Base-by-base conservation (phyloP, 2,113 vertebrate species). In the Trichomycterus rosablanca region DNA sequence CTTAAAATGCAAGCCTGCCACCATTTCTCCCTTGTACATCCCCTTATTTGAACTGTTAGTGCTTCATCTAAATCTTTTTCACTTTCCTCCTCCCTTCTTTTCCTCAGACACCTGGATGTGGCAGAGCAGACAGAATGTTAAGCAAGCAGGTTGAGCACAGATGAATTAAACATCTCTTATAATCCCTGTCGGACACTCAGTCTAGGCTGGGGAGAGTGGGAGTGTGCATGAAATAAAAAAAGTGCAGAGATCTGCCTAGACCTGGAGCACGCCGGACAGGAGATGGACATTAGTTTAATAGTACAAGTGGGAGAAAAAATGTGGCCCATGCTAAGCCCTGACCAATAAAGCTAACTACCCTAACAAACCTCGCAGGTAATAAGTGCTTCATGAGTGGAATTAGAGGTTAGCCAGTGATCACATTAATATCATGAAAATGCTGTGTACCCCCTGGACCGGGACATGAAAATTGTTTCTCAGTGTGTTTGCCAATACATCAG, bases 281-380 rank as follows among this genome's bases (percentile, higher is more conserved):
- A 51, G 60, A 58, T 63, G 15, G 30, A 83, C 81, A 74, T 76
- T 78, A 76, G 71, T 76, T 63, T 83, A 84, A 86, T 83, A 78
- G 81, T 80, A 78, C 78, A 77, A 77, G 77, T 69, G 83, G 82
- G 82, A 85, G 81, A 78, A 78, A 78, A 34, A 37, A 64, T 77
- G 63, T 82, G 76, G 78, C 79, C 77, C 59, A 74, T 73, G 75
- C 76, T 82, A 76, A 77, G 81, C 79, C 76, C 83, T 66, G 75
- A 73, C 85, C 86, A 86, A 85, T 86, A 86, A 86, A 72, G 77
- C 79, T 82, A 86, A 87, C 78, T 83, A 79, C 79, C 81, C 84
- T 77, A 65, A 73, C 80, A 83, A 85, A 79, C 80, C 74, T 83
- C 79, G 70, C 78, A 83, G 81, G 84, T 87, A 83, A 86, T 87